Evolutionary conservation across 1,140 invertebrate species (phyloP).

Genomic region (Bombus confusus): DNA sequence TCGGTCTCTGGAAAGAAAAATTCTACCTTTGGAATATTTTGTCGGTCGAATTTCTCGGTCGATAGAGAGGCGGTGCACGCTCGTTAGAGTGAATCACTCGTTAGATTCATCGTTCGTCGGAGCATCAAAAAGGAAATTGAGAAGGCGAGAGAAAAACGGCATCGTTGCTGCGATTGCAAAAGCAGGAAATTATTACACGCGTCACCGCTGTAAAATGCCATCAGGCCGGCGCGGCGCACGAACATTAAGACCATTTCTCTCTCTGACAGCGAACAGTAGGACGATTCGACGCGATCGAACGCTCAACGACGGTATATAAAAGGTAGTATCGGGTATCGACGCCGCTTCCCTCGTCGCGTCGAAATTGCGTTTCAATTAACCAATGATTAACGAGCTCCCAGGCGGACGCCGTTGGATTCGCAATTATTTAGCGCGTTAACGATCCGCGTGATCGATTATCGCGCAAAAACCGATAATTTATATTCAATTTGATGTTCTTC

Average conservation of each 20-base stretch:
- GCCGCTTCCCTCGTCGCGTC: not conserved
- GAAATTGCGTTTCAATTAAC: conserved; percentile 36
- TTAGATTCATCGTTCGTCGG: not conserved
- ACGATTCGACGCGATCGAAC: not conserved
- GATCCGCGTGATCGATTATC: conserved; percentile 20
- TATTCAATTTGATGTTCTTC: not conserved
- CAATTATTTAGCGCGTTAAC: conserved; percentile 23
- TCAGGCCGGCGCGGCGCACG: not conserved
- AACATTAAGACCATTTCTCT: conserved; percentile 16
- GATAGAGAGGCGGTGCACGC: not conserved
- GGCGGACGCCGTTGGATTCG: not conserved
- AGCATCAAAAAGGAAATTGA: conserved; percentile 27
- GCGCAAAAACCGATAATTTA: not conserved
- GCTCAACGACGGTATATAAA: not conserved
- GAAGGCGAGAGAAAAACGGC: conserved; percentile 23
- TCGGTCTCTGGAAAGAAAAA: no score
- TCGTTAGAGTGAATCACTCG: conserved; percentile 9
- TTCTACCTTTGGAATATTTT: no score
- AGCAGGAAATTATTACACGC: conserved; percentile 47
- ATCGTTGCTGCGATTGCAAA: conserved; percentile 1
- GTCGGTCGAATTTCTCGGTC: not conserved
- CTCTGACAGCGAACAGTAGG: no score
- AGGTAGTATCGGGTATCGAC: not conserved
- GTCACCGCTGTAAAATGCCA: conserved; percentile 34
- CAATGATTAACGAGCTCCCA: conserved; percentile 24